Base-by-base conservation (phyloP, 2,888 invertebrate species). In the Troilus luridus region DNA sequence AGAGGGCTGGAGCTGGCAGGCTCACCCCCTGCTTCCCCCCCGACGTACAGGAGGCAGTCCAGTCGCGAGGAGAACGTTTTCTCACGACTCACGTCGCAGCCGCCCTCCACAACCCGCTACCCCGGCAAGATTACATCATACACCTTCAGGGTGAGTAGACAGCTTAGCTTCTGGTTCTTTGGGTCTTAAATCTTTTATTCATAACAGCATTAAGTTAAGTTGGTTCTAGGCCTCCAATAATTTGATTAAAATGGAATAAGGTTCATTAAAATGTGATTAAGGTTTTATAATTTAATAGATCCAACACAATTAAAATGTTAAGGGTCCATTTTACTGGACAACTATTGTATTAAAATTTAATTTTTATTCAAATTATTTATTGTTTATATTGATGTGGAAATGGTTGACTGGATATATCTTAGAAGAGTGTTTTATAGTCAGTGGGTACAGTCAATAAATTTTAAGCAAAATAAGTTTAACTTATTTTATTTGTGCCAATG, bases 1-100 rank as follows among this genome's bases (percentile, higher is more conserved):
- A 95, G 95, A 93, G 95, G 94, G 93, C 95, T 95, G 93, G 96
- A 96, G 93, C 95, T 95, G 93, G 96, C 96, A 93, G 92, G 92
- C 24, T 95, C 95, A 91, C 96, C 96, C 24, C 96, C 96, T 93
- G 94, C 95, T 93, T 95, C 96, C 93, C 95, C 97, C 93, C 94
- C 96, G 93, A 93, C 95, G 93, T 93, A 96, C 93, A 94, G 95
- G 59, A 67, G 92, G 54, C 92, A 92, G 93, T 94, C 94, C 93
- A 94, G 94, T 93, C 94, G 95, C 14, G 96, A 93, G 59, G 93
- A 93, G 96, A 97, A 97, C 94, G 97, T 97, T 92, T 97, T 97
- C 94, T 96, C 96, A 92, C 94, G 97, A 88, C 95, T 97, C 24
- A 96, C 97, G 0, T 96, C 96, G 91, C 92, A 92, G 72, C 91